Evolutionary conservation across 2,888 invertebrate genomes (phyloP), one percentile per base, ranked within the genome.

Genomic region (Meiosimyza decipiens): DNA sequence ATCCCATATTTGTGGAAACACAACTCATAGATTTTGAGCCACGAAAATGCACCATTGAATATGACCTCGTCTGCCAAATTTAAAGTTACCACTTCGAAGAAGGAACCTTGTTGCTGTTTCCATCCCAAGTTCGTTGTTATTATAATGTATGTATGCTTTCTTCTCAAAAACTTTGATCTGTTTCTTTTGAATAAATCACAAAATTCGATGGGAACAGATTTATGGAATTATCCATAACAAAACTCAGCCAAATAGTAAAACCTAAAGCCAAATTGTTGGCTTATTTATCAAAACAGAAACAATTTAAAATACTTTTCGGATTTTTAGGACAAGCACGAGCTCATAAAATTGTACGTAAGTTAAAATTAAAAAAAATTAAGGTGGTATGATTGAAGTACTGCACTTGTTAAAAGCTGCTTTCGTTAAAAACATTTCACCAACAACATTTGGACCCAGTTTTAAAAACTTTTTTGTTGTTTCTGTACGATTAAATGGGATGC

Each of bases 231-330:
- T 54, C 54, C 18, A 13, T 18, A 15, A 18, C n/a, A 18, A 54
- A 16, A 18, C n/a, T 54, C 54, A 54, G 54, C 18, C 18, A 16
- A 22, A 22, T 22, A 22, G 22, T 22, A 22, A 40, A 40, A 40
- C 2, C 40, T 40, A 2, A 40, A 5, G 9, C 6, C 40, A 54
- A 7, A 16, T 52, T 52, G 52, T 52, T 15, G 9, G 9, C 40
- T 16, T 55, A 22, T n/a, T 55, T 22, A 11, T 16, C 1, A 55
- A 55, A 28, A 28, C 2, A 28, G 4, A 28, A 55, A 18, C 18
- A 55, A n/a, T 55, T 55, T 55, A 55, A 55, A 55, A 55, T 18
- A 55, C 16, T 55, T 55, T 55, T 13, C 22, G 16, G 55, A 18
- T 11, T 54, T 54, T 54, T 16, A 40, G 40, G 40, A 40, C 40